Conservation (phyloP, 2,113 vertebrate genomes). For the Bubo scandiacus region DNA sequence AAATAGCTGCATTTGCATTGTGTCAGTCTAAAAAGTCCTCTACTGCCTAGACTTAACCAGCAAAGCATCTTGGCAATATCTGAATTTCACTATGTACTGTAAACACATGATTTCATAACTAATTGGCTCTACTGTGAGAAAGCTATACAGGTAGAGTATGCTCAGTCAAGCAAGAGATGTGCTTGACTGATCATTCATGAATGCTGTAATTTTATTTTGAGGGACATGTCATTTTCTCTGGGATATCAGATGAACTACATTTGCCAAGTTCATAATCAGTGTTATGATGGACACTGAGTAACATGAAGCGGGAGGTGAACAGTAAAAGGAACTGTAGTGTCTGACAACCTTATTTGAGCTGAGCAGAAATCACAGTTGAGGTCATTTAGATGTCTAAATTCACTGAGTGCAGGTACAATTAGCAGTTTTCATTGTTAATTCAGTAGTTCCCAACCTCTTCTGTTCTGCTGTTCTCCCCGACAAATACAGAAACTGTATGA, state of each 20-base stretch:
- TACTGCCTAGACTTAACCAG: background rate
- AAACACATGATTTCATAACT: background rate
- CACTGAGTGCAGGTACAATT: background rate
- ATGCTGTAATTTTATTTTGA: slow-evolving; percentile 4
- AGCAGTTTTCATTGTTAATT: background rate
- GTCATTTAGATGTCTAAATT: background rate
- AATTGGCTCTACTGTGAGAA: background rate
- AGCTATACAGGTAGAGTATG: background rate
- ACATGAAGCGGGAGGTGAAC: background rate
- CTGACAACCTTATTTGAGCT: background rate
- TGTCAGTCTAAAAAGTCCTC: background rate
- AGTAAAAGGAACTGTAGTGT: background rate
- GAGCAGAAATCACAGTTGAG: background rate
- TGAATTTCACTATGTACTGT: background rate
- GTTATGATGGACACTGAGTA: background rate
- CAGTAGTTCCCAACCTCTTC: background rate
- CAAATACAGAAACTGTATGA: background rate
- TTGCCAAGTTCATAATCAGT: background rate
- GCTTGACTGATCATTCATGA: background rate
- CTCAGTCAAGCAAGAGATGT: background rate
- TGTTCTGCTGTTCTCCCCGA: background rate
- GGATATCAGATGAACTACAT: background rate
- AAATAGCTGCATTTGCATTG: background rate
- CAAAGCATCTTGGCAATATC: background rate
- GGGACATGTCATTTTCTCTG: background rate